phyloP scores from a whole-genome alignment of 2,113 vertebrate genomes.

The Anoplopoma fimbria region DNA sequence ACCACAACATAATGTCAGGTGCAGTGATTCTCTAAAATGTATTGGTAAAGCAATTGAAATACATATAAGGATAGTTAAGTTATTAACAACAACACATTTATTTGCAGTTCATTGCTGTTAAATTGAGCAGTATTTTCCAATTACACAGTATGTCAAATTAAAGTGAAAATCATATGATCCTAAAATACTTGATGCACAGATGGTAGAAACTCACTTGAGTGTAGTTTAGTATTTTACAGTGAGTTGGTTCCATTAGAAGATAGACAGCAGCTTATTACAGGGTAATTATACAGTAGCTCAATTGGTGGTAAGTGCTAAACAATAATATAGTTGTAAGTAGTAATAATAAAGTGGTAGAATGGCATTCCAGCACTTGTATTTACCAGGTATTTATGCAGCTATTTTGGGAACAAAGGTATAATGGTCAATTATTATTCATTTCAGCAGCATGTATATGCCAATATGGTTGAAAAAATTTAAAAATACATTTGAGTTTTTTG shows the following conservation, averaged over 20 bases:
- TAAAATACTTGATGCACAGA: neutral
- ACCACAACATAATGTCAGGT: neutral
- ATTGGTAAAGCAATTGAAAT: neutral
- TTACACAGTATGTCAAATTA: neutral
- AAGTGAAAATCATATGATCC: neutral
- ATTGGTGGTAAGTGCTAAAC: neutral
- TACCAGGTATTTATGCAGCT: neutral
- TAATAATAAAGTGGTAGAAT: neutral
- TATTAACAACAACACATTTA: neutral
- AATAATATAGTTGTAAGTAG: neutral
- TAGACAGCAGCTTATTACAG: neutral
- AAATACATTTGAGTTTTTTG: neutral
- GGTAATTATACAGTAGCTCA: neutral
- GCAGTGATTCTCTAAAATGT: neutral
- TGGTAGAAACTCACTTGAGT: slow-evolving; percentile 87
- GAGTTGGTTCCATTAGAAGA: neutral
- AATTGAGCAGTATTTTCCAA: neutral
- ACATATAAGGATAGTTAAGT: neutral
- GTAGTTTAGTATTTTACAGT: neutral
- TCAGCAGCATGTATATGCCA: neutral
- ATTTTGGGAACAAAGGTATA: neutral
- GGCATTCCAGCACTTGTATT: too few relatives aligned
- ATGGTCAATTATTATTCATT: neutral
- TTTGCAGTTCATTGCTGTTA: neutral
- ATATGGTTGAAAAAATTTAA: neutral